These are phyloP conservation scores for Littorina saxatilis DNA, from an alignment of 1,140 invertebrate species.

Conservation along the genomic window DNA sequence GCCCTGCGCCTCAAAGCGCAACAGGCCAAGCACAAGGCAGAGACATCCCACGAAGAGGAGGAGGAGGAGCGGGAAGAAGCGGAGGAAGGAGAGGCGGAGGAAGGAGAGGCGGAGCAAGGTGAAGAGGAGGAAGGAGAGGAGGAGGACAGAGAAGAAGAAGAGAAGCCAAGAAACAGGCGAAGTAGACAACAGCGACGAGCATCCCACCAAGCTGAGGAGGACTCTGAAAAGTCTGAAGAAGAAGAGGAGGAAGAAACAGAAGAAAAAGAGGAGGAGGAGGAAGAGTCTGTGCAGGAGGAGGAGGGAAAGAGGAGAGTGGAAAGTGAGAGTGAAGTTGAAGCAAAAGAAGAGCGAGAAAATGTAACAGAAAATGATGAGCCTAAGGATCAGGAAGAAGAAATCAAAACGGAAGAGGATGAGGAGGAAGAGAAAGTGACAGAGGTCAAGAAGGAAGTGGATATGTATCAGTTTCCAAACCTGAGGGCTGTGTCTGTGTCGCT, in stretches of 20 bases:
- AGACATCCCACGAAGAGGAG: neutral
- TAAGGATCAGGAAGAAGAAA: neutral
- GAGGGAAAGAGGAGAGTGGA: neutral
- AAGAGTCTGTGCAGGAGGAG: neutral
- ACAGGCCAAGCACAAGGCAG: neutral
- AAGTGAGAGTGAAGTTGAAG: neutral
- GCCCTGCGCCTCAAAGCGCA: neutral
- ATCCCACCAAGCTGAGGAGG: too few relatives aligned
- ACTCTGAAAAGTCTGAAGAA: neutral
- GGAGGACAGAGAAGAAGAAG: constrained; percentile 1
- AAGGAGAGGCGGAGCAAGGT: neutral
- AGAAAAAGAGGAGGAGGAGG: constrained; percentile 3
- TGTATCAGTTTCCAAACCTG: neutral
- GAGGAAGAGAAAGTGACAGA: neutral
- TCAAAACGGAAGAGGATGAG: neutral
- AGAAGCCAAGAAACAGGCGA: neutral
- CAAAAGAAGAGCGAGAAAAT: neutral
- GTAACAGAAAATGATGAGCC: neutral
- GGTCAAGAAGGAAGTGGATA: too few relatives aligned
- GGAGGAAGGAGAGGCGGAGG: neutral
- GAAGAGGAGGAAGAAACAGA: neutral
- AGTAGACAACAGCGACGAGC: too few relatives aligned
- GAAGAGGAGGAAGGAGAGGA: constrained; percentile 7
- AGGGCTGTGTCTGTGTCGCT: too few relatives aligned
- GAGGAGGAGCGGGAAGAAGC: neutral